Evolutionary conservation across 2,888 invertebrate species (phyloP).

Genomic region (Epirrhoe alternata): DNA sequence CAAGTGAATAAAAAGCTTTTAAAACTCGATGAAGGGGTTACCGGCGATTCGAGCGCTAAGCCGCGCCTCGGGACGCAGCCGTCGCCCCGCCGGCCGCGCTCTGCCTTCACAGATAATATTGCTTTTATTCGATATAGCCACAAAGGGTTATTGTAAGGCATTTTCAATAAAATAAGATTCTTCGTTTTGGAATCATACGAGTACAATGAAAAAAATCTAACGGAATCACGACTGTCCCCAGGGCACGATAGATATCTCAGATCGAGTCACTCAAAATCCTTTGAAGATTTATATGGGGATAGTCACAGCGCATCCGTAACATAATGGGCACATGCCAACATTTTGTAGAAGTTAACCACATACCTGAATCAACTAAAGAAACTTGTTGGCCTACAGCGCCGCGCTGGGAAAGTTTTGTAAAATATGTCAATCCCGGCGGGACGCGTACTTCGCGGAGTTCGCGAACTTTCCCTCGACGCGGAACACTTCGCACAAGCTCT

Average conservation of each 20-base stretch:
- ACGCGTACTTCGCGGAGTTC: constrained; percentile 11
- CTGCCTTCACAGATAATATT: background rate
- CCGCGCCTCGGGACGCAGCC: too few relatives aligned
- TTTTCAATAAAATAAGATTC: background rate
- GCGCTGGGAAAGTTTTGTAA: constrained; percentile 11
- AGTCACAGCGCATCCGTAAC: too few relatives aligned
- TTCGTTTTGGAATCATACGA: constrained; percentile 1
- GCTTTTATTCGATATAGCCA: constrained; percentile 5
- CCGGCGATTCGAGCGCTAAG: too few relatives aligned
- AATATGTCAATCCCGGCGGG: constrained; percentile 15
- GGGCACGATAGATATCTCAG: too few relatives aligned
- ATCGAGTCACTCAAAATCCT: too few relatives aligned
- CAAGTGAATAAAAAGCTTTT: too few relatives aligned
- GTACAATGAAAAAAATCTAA: too few relatives aligned
- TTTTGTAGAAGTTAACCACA: constrained; percentile 1
- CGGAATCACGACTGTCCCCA: too few relatives aligned
- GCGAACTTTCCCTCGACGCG: constrained; percentile 7
- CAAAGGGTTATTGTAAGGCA: background rate
- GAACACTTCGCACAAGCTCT: constrained; percentile 8
- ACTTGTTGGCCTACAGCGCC: background rate
- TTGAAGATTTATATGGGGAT: too few relatives aligned
- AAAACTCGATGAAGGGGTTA: too few relatives aligned
- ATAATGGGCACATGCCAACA: too few relatives aligned
- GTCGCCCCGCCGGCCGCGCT: background rate
- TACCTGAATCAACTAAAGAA: background rate